phyloP scores from a whole-genome alignment of 2,888 invertebrate species.

The Dioctria linearis region DNA sequence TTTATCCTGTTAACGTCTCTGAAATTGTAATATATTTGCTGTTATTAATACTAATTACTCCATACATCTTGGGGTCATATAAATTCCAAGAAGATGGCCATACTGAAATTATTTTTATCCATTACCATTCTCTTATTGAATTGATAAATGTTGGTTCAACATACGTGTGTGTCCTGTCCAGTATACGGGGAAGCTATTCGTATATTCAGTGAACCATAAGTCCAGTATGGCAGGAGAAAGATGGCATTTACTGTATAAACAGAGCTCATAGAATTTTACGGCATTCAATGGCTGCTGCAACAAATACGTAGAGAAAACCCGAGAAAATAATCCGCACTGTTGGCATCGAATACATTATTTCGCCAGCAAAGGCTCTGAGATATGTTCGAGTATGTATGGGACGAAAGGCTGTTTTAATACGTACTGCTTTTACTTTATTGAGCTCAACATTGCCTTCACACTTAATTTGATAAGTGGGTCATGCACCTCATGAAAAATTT shows the following conservation, averaged over 20 bases:
- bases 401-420: background rate
- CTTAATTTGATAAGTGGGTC: slow-evolving; percentile 59
- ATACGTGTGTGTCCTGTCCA: background rate
- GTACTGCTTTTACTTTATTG: slow-evolving; percentile 51
- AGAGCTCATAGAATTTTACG: slow-evolving; percentile 2
- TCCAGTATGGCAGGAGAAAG: background rate
- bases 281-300: slow-evolving; percentile 7
- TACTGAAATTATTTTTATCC: background rate
- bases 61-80: background rate
- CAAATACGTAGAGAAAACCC: background rate
- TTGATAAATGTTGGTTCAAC: background rate
- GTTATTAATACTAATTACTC: slow-evolving; percentile 8
- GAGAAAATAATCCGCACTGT: slow-evolving; percentile 50
- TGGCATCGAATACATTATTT: slow-evolving; percentile 55
- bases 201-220: background rate
- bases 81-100: background rate
- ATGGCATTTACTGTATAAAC: background rate
- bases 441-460: slow-evolving; percentile 50
- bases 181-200: background rate
- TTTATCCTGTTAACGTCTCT: background rate
- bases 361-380: background rate
- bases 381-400: background rate
- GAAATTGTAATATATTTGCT: background rate
- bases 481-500: slow-evolving; percentile 57
- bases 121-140: background rate